phyloP scores from a whole-genome alignment of 2,888 invertebrate genomes.

The Chrysomela aeneicollis region DNA sequence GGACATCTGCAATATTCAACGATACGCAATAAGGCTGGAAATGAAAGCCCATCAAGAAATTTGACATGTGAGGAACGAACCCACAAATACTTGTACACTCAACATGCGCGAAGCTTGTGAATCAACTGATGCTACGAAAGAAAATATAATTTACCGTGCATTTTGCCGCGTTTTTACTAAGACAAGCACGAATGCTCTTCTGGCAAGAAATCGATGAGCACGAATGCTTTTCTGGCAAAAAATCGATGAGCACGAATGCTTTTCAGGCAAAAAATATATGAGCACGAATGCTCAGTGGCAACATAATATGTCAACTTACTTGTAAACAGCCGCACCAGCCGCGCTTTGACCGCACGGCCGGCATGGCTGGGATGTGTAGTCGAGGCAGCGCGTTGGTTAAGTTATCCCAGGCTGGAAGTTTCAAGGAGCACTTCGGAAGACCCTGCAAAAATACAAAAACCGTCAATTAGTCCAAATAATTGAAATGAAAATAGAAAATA shows the following conservation, averaged over 20 bases:
- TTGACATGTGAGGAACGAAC: too few relatives aligned
- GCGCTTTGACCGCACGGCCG: constrained; percentile 73
- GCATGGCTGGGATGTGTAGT: constrained; percentile 74
- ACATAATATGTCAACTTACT: constrained; percentile 66
- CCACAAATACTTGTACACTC: too few relatives aligned
- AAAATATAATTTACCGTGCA: too few relatives aligned
- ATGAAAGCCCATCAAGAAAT: too few relatives aligned
- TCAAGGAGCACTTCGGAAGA: constrained; percentile 74
- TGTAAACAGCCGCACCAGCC: constrained; percentile 84
- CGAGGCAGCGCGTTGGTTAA: constrained; percentile 69
- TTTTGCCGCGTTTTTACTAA: too few relatives aligned
- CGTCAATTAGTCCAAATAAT: background rate
- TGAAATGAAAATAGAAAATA: too few relatives aligned
- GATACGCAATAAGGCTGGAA: too few relatives aligned
- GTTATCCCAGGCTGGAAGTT: constrained; percentile 72
- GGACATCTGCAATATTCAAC: too few relatives aligned
- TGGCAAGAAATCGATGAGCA: background rate
- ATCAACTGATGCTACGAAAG: too few relatives aligned
- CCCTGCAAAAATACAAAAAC: constrained; percentile 65
- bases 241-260: background rate
- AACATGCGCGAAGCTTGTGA: too few relatives aligned
- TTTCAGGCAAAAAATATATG: background rate
- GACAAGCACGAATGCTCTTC: background rate
- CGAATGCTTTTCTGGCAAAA: background rate
- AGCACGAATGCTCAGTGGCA: background rate